A percentile compares a stretch with the other conserved stretches of the same genome.
Evolutionary conservation across 2,113 vertebrate species (phyloP).

Genomic region (Pristiophorus japonicus): DNA sequence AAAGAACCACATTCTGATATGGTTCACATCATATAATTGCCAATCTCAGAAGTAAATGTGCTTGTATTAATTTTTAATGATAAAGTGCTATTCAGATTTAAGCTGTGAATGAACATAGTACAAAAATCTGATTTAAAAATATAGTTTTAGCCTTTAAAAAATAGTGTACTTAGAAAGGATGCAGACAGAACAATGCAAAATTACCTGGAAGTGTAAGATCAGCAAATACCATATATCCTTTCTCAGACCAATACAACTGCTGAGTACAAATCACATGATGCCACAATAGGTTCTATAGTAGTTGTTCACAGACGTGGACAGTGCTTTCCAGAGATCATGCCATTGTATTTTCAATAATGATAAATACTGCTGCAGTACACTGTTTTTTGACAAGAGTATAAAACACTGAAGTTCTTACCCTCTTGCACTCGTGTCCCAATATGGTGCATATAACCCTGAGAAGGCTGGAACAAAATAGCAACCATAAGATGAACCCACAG

Average conservation of each 20-base stretch:
- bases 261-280: neutral
- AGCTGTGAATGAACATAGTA: neutral
- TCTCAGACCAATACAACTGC: neutral
- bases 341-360: neutral
- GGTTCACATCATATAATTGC: neutral
- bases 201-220: neutral
- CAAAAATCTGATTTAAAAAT: neutral
- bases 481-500: constrained; percentile 83
- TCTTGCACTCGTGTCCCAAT: constrained; percentile 95
- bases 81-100: neutral
- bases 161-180: neutral
- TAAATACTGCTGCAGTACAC: neutral
- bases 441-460: constrained; percentile 92
- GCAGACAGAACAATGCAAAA: too few relatives aligned
- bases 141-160: neutral
- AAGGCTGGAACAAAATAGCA: constrained; percentile 98
- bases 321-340: neutral
- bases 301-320: neutral
- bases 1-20: neutral
- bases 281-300: neutral
- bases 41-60: neutral
- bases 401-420: constrained; percentile 65
- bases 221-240: neutral
- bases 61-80: neutral
- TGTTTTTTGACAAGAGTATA: neutral